Evolutionary conservation across 2,113 vertebrate genomes (phyloP).

Genomic region (Patagioenas fasciata): DNA sequence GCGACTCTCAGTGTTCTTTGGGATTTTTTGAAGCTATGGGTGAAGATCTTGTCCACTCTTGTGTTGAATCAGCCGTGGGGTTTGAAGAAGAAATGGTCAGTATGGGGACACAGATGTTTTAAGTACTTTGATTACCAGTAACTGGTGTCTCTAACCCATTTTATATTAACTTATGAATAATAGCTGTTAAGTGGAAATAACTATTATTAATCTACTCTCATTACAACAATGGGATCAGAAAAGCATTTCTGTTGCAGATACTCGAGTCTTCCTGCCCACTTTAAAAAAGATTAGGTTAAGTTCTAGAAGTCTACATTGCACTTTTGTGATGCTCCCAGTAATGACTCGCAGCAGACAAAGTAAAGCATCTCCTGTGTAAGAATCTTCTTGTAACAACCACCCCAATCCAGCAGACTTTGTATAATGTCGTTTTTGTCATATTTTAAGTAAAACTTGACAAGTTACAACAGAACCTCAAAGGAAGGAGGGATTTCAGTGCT

Average conservation of each 20-base stretch:
- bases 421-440: neutral
- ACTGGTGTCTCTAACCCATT: neutral
- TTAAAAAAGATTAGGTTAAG: neutral
- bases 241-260: neutral
- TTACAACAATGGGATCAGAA: neutral
- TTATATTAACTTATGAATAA: neutral
- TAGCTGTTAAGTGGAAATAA: neutral
- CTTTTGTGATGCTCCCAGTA: neutral
- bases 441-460: neutral
- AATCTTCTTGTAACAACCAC: neutral
- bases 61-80: neutral
- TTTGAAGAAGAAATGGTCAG: neutral
- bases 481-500: neutral
- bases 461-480: neutral
- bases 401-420: neutral
- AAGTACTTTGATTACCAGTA: neutral
- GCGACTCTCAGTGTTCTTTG: neutral
- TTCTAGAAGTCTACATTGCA: neutral
- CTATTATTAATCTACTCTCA: neutral
- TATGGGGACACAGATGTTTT: neutral
- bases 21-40: neutral
- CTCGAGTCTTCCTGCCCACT: neutral
- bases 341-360: rapidly evolving
- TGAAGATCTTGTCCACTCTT: neutral
- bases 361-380: neutral